These are phyloP conservation scores for Cheilosia grossa DNA, from an alignment of 2,888 invertebrate species.

Conservation along the genomic window DNA sequence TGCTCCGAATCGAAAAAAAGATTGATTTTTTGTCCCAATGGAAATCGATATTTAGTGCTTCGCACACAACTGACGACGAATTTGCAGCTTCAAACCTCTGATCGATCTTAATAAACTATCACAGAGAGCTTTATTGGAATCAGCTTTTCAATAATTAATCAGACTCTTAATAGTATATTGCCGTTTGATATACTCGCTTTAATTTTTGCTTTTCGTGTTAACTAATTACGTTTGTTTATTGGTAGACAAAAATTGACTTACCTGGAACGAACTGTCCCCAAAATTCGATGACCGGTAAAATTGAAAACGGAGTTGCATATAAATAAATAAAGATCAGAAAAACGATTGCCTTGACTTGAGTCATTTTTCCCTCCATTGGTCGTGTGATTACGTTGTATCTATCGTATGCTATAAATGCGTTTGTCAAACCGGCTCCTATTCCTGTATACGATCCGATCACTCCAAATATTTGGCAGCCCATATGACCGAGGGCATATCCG, in stretches of 20 bases:
- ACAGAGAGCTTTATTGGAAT: too few species aligned
- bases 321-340: conserved; percentile 90
- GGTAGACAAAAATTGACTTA: conserved; percentile 63
- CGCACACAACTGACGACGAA: too few species aligned
- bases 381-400: conserved; percentile 91
- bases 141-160: too few species aligned
- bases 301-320: conserved; percentile 91
- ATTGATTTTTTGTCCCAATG: too few species aligned
- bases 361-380: conserved; percentile 92
- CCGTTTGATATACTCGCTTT: too few species aligned
- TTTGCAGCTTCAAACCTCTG: too few species aligned
- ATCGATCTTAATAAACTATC: too few species aligned
- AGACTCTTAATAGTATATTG: too few species aligned
- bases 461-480: conserved; percentile 91
- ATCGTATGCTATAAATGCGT: conserved; percentile 94
- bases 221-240: too few species aligned
- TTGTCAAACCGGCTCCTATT: conserved; percentile 91
- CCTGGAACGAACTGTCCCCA: conserved; percentile 94
- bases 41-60: too few species aligned
- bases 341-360: conserved; percentile 90
- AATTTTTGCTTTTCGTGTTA: too few species aligned
- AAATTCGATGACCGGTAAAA: conserved; percentile 90
- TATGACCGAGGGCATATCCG: conserved; percentile 89
- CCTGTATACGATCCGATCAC: conserved; percentile 91
- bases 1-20: too few species aligned